Percentiles rank a stretch among this genome's conserved stretches.
Conservation (phyloP, 2,113 vertebrate genomes). For the Morone saxatilis region DNA sequence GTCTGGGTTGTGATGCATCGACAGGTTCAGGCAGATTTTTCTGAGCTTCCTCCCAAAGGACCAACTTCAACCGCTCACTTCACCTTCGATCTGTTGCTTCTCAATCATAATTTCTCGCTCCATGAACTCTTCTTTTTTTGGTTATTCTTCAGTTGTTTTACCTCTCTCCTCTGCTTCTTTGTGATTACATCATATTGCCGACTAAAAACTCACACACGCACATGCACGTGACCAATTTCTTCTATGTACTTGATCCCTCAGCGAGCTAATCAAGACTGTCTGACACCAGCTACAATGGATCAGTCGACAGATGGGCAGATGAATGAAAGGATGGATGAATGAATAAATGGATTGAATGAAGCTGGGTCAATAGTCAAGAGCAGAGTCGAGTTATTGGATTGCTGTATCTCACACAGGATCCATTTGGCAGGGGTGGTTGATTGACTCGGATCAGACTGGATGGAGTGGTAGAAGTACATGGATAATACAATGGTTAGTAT, state of each 20-base stretch:
- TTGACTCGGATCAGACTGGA: neutral
- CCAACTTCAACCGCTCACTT: neutral
- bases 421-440: conserved; percentile 18
- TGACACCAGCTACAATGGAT: neutral
- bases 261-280: conserved; percentile 34
- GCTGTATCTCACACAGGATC: neutral
- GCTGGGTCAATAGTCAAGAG: conserved; percentile 24
- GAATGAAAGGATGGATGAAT: conserved; percentile 5
- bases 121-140: neutral
- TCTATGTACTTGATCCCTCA: conserved; percentile 1
- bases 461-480: neutral
- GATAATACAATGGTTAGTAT: too few species aligned
- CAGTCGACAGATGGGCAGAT: conserved; percentile 2
- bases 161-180: neutral
- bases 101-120: neutral
- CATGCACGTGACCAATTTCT: neutral
- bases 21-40: neutral
- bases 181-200: neutral
- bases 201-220: neutral
- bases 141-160: neutral
- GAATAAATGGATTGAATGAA: neutral
- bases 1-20: conserved; percentile 13
- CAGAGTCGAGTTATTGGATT: conserved; percentile 23
- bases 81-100: neutral
- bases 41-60: conserved; percentile 6